Percentiles rank a stretch among this genome's conserved stretches.
Conservation (phyloP, 2,888 invertebrate genomes). For the Phaonia tiefii region DNA sequence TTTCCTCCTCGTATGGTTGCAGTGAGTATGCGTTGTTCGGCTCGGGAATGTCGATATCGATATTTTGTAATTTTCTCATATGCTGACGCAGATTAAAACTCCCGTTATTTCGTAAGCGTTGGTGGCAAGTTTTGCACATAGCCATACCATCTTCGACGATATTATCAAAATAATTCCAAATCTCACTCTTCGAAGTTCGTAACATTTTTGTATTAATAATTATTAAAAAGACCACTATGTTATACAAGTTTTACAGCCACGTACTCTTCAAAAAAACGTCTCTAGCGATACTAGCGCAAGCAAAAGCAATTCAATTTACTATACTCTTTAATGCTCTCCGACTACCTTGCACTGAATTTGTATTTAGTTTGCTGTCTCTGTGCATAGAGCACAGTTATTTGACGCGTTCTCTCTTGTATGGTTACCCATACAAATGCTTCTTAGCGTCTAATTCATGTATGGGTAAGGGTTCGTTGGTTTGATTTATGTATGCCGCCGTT, state of each 20-base stretch:
- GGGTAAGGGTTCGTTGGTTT: no score
- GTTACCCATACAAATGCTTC: no score
- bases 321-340: neutral
- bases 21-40: neutral
- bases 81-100: constrained; percentile 50
- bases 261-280: neutral
- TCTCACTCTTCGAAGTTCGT: constrained; percentile 11
- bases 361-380: no score
- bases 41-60: constrained; percentile 26
- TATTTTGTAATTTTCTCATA: constrained; percentile 41
- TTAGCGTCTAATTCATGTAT: no score
- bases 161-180: constrained; percentile 56
- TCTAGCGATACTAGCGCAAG: neutral
- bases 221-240: neutral
- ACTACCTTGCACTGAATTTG: neutral
- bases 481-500: no score
- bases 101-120: constrained; percentile 48
- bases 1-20: constrained; percentile 47
- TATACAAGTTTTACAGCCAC: neutral
- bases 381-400: no score
- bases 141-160: constrained; percentile 44
- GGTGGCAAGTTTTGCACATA: constrained; percentile 52
- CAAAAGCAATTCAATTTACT: neutral
- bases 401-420: no score
- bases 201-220: no score